Evolutionary conservation across 2,888 invertebrate genomes (phyloP).

Genomic region (Parochlus steinenii): DNA sequence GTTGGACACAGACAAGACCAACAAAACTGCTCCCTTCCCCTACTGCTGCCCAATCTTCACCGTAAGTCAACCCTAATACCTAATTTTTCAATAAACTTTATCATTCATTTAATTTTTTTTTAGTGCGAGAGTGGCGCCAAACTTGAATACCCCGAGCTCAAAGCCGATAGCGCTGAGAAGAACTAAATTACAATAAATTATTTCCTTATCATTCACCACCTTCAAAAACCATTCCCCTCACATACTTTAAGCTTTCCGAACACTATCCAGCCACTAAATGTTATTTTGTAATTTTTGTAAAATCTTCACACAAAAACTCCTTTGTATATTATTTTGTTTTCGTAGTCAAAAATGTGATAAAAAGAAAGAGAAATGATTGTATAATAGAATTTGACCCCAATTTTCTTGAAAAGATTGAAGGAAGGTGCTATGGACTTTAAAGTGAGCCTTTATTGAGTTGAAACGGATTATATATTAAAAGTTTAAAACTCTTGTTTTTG

Average conservation of each 20-base stretch:
- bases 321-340: not conserved
- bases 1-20: slow-evolving; percentile 67
- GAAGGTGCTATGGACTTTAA: too few relatives aligned
- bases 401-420: too few relatives aligned
- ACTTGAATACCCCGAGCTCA: slow-evolving; percentile 70
- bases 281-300: not conserved
- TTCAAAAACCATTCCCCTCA: not conserved
- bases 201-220: not conserved
- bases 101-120: too few relatives aligned
- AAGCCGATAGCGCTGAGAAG: slow-evolving; percentile 28
- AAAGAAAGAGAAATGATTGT: too few relatives aligned
- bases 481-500: too few relatives aligned
- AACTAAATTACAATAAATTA: slow-evolving; percentile 15
- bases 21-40: slow-evolving; percentile 79
- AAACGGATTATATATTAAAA: too few relatives aligned
- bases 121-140: slow-evolving; percentile 68
- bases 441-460: too few relatives aligned
- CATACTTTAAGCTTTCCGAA: too few relatives aligned
- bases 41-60: slow-evolving; percentile 72
- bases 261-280: not conserved
- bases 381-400: too few relatives aligned
- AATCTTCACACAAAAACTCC: not conserved
- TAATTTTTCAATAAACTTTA: too few relatives aligned
- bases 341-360: slow-evolving; percentile 11
- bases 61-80: too few relatives aligned